Evolutionary conservation across 2,888 invertebrate species (phyloP).

Genomic region (Pteria penguin): DNA sequence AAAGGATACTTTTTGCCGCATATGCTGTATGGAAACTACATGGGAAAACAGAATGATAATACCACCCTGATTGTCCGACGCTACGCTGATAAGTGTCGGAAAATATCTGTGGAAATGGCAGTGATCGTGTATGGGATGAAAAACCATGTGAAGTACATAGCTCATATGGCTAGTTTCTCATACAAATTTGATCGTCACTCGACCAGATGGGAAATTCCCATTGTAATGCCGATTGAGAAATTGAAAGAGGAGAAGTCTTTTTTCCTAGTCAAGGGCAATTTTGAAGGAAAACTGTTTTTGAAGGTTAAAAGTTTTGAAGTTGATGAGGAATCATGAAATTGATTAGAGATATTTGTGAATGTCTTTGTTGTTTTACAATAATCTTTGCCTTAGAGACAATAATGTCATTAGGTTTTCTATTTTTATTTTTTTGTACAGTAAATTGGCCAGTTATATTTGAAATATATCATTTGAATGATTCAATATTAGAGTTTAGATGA

Average conservation of each 20-base stretch:
- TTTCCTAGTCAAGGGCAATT: conserved; percentile 66
- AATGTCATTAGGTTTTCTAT: no score
- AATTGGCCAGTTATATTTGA: no score
- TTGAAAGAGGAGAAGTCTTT: conserved; percentile 64
- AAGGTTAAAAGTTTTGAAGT: conserved; percentile 63
- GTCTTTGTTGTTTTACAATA: no score
- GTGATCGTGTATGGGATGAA: conserved; percentile 69
- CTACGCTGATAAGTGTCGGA: conserved; percentile 28
- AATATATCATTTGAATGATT: no score
- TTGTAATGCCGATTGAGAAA: conserved; percentile 61
- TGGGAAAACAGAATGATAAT: conserved; percentile 65
- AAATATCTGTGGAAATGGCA: conserved; percentile 55
- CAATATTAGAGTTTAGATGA: no score
- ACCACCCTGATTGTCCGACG: conserved; percentile 63
- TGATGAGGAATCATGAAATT: conserved; percentile 3
- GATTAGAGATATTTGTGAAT: no score
- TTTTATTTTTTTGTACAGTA: no score
- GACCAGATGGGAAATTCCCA: conserved; percentile 56
- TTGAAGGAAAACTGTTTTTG: conserved; percentile 69
- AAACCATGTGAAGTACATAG: conserved; percentile 68
- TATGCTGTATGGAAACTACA: conserved; percentile 69
- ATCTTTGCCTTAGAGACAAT: no score
- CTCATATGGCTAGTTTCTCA: conserved; percentile 57
- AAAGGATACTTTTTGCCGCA: conserved; percentile 69
- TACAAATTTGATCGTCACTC: conserved; percentile 56